Base-by-base conservation (phyloP, 2,797 vertebrate genomes). In the Selene dorsalis region DNA sequence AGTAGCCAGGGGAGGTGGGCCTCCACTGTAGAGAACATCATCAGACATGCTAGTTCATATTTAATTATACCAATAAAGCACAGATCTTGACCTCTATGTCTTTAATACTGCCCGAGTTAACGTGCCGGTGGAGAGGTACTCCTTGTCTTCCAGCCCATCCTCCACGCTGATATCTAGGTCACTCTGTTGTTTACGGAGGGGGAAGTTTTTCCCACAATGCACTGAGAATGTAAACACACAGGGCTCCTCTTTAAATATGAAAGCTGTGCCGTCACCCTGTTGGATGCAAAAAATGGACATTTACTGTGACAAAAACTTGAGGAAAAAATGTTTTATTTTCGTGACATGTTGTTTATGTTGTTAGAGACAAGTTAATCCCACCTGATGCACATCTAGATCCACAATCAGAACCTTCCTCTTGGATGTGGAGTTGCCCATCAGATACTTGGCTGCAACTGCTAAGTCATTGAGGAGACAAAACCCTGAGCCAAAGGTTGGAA, bases 371-470 rank as follows among this genome's bases (percentile, higher is more conserved):
- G 32, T 13, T 4, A 1, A 63, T 9, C 17, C 20, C 69, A 94
- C 93, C 92, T 94, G 92, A 86, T 93, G 93, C 73, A 93, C 93
- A 30, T 94, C 92, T n/a, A 94, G 66, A 89, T 94, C 93, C 75
- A 93, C 89, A 3, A 94, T 91, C 52, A 92, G 82, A 69, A 94
- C 77, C 80, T 90, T 93, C 52, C 75, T 84, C 59, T 73, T 85
- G 26, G 58, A 9, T 0, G 62, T 55, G 1, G 85, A 73, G 57
- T 6, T 41, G 52, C 17, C 64, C 73, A 83, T 85, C 58, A 83
- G 38, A 68, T 85, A 52, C 80, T 84, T 93, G 69, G 91, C 91
- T 3, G 89, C 73, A 6, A 93, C 91, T 3, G 92, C 92, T 24
- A 94, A 77, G 71, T 93, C 90, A 3, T 93, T 93, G 57, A 94